A percentile compares a stretch with the other conserved stretches of the same genome.
Evolutionary conservation across 1,140 invertebrate species (phyloP).

Genomic region (Procambarus virginalis): DNA sequence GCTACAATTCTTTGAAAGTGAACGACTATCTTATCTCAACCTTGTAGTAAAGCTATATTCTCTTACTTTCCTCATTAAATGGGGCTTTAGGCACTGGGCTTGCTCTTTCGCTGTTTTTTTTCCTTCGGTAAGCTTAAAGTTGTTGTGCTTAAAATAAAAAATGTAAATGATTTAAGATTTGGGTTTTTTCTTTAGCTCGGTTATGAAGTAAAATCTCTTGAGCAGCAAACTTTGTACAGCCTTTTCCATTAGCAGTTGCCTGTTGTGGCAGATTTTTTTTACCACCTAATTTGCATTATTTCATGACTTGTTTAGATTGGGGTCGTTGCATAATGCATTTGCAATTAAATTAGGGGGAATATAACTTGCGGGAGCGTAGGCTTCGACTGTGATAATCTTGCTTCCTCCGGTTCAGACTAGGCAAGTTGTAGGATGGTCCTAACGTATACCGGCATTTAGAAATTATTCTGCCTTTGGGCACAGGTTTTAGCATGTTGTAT

Average conservation of each 20-base stretch:
- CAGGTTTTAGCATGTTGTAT: constrained; percentile 2
- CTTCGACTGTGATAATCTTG: not conserved
- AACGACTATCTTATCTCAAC: not conserved
- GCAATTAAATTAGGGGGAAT: no score
- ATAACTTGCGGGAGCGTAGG: not conserved
- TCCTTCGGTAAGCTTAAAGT: not conserved
- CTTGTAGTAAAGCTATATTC: not conserved
- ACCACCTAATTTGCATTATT: no score
- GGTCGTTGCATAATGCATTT: no score
- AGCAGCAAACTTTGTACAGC: not conserved
- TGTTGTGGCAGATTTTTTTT: no score
- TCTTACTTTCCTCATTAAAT: not conserved
- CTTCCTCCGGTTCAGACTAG: not conserved
- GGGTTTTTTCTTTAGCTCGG: no score
- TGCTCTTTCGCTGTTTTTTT: not conserved
- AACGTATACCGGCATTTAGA: not conserved
- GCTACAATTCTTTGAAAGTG: not conserved
- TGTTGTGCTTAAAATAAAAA: not conserved
- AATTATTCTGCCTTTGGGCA: not conserved
- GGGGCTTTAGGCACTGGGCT: not conserved
- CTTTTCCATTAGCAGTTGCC: no score
- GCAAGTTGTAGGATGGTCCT: not conserved
- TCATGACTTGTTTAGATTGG: no score
- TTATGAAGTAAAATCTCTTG: no score
- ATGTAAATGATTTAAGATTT: no score